A percentile compares a stretch with the other conserved stretches of the same genome.
Conservation (phyloP, 2,888 invertebrate species). For the Polyommatus icarus region DNA sequence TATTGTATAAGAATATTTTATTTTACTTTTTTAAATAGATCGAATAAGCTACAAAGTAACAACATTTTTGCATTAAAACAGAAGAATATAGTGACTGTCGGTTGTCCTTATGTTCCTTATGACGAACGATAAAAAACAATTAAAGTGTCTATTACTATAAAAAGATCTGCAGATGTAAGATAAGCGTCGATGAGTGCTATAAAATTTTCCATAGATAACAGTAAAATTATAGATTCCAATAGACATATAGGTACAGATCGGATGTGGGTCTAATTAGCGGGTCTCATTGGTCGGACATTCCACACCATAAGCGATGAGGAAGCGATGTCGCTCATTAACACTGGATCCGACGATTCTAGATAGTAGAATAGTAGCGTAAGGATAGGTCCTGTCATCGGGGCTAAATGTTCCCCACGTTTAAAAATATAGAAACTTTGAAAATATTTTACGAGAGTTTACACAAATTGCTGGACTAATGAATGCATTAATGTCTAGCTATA, state of each 20-base stretch:
- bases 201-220: not conserved
- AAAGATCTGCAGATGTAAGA: not conserved
- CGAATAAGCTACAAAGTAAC: no score
- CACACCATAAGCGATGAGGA: slow-evolving; percentile 1
- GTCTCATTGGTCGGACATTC: not conserved
- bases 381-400: not conserved
- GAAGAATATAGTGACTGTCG: no score
- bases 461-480: not conserved
- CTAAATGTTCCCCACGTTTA: no score
- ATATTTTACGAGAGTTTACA: no score
- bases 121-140: no score
- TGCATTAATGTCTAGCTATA: not conserved
- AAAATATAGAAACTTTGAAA: no score
- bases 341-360: not conserved
- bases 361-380: not conserved
- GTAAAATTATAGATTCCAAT: slow-evolving; percentile 11
- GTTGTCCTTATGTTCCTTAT: no score
- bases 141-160: not conserved
- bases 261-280: slow-evolving; percentile 9
- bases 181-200: not conserved
- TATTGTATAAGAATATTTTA: no score
- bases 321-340: slow-evolving; percentile 6
- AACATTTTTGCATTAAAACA: no score
- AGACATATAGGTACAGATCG: not conserved
- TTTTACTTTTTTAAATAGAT: no score